Conservation (phyloP, 2,797 vertebrate genomes). For the Heterohyrax brucei region DNA sequence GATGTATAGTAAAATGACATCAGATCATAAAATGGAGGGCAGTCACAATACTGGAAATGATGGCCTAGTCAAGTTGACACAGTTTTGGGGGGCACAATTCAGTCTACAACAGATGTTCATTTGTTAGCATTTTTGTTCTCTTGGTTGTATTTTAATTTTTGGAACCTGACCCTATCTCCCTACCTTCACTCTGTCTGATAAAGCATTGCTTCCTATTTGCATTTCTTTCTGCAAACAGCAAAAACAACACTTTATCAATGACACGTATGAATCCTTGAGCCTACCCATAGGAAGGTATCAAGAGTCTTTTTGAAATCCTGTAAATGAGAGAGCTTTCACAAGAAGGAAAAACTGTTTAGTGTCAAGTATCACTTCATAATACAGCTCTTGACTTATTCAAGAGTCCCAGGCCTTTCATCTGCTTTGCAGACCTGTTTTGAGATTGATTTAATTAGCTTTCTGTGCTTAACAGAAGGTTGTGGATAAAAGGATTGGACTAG, state of each 20-base stretch:
- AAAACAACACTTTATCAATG: constrained; percentile 68
- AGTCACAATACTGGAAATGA: no score
- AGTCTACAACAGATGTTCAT: neutral
- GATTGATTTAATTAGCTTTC: constrained; percentile 60
- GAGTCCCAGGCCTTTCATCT: constrained; percentile 59
- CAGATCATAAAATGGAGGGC: no score
- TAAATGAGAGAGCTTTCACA: constrained; percentile 76
- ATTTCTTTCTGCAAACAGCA: constrained; percentile 59
- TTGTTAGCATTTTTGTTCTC: neutral
- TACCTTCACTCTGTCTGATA: neutral
- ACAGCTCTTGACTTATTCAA: constrained; percentile 65
- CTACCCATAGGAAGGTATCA: constrained; percentile 64
- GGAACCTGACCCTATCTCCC: neutral
- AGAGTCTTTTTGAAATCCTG: constrained; percentile 68
- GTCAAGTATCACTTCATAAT: constrained; percentile 78
- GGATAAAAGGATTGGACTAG: neutral
- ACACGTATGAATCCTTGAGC: constrained; percentile 54
- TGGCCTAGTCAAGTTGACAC: no score
- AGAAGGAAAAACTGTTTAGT: constrained; percentile 72
- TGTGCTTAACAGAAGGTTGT: neutral
- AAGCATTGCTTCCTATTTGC: constrained; percentile 32
- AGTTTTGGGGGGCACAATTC: no score
- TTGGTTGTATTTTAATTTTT: neutral
- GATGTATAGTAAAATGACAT: no score
- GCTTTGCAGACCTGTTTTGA: constrained; percentile 40